Evolutionary conservation across 2,888 invertebrate species (phyloP), one percentile per base, ranked within the genome.

Genomic region (Seladonia tumulorum): DNA sequence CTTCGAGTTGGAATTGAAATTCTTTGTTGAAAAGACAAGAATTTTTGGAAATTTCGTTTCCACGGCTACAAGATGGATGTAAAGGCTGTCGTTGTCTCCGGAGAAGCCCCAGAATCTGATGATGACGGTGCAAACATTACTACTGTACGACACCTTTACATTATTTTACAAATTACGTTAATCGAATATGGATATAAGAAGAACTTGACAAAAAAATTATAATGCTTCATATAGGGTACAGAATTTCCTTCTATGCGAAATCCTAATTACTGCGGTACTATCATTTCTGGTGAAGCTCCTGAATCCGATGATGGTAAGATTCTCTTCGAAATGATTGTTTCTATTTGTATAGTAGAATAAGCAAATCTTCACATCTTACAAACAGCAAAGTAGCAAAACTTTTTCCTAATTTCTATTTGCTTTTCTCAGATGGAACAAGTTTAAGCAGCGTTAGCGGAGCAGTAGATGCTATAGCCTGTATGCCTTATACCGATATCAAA

Each of bases 21-120:
- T 3, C 5, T 53, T 60, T 75, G 42, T n/a, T 49, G n/a, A n/a
- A 29, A 18, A 18, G 18, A 7, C 25, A n/a, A 71, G 14, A 81
- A 63, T 73, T 16, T 29, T 45, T 16, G n/a, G n/a, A 45, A 47
- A 25, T 22, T 57, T 10, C 1, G 2, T 68, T 47, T 57, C 60
- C 42, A 66, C 74, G 49, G 16, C 1, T 66, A 42, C 47, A 29
- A 35, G 66, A 95, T 95, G 94, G 95, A 95, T 88, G 83, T 92
- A 14, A 95, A 94, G 88, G 95, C 95, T 81, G 92, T 94, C 14
- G 94, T 95, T 68, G 88, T 95, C 49, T 92, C 94, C 74, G 95
- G 95, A 49, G 95, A 95, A 88, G 95, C 95, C 78, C 94, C 95
- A 73, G 95, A 95, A 88, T 95, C 95, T 22, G 95, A 95, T 70